Base-by-base conservation (phyloP, 2,797 vertebrate genomes). In the Sebastes jordani region DNA sequence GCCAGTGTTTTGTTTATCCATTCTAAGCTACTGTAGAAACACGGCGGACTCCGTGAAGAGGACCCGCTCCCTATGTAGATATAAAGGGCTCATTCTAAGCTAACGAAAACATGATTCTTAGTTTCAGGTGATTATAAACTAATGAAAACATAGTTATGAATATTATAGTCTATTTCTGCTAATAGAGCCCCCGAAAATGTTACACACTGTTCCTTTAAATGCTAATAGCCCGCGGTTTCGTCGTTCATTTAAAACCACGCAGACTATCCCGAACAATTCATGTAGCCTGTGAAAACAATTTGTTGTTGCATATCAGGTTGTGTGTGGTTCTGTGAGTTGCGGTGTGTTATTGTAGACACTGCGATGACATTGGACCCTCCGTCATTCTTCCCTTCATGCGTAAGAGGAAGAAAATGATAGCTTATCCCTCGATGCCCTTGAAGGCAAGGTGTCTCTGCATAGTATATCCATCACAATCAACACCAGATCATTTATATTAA, bases 391-490 rank as follows among this genome's bases (percentile, higher is more conserved):
- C 89, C 92, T 86, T 91, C 92, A 94, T 89, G 86, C 89, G 84
- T 90, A 89, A 86, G 86, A 86, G 88, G 87, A 92, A 85, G 89
- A 95, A 94, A 95, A 94, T 95, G 93, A 95, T 95, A 95, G 93
- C 94, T 95, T 95, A 93, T 95, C 95, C 92, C 92, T 91, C 67
- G 8, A 91, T 95, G 95, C 91, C 95, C 95, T 96, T 96, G 95
- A 96, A 95, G 92, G 87, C 94, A 95, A 93, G 92, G 94, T 95
- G 94, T 95, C 94, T 95, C 91, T 92, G 74, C 92, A 88, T 90
- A 92, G 93, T 94, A 92, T 91, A 96, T 96, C 95, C 93, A 96
- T 96, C 95, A 96, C 94, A 95, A 96, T 96, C 95, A 96, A 95
- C 89, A 80, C 85, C 81, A 93, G 88, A 95, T 96, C 93, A 95